phyloP scores from a whole-genome alignment of 2,888 invertebrate species.

The Sinodicranocentrus sp. region DNA sequence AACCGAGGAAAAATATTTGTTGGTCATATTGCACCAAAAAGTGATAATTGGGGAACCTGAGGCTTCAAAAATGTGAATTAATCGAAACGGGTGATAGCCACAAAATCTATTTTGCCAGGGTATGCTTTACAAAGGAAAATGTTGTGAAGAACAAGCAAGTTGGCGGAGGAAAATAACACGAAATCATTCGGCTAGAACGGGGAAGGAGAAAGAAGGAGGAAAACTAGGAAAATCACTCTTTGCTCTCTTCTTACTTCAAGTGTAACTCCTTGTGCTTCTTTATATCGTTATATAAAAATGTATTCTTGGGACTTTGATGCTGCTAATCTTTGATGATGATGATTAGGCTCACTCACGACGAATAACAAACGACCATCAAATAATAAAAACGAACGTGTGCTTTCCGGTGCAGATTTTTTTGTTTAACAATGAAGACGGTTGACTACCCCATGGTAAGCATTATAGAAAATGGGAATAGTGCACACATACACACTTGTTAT shows the following conservation, averaged over 20 bases:
- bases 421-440: constrained; percentile 30
- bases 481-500: constrained; percentile 1
- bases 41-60: constrained; percentile 68
- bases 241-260: background rate
- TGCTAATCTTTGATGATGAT: constrained; percentile 58
- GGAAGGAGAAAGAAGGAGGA: constrained; percentile 46
- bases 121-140: constrained; percentile 7
- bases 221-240: background rate
- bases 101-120: background rate
- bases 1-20: constrained; percentile 28
- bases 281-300: too few species aligned
- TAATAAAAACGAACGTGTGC: constrained; percentile 63
- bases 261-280: too few species aligned
- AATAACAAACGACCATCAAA: constrained; percentile 47
- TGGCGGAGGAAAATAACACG: constrained; percentile 31
- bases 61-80: constrained; percentile 39
- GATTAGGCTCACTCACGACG: constrained; percentile 63
- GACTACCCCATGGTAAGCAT: constrained; percentile 15
- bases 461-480: constrained; percentile 10
- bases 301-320: too few species aligned
- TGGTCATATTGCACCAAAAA: constrained; percentile 52
- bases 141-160: background rate
- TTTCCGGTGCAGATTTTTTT: constrained; percentile 63
- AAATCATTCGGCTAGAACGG: constrained; percentile 60
- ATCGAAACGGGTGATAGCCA: constrained; percentile 9